These are phyloP conservation scores for Leptinotarsa peninsularis DNA, from an alignment of 2,888 invertebrate genomes.

Conservation along the genomic window DNA sequence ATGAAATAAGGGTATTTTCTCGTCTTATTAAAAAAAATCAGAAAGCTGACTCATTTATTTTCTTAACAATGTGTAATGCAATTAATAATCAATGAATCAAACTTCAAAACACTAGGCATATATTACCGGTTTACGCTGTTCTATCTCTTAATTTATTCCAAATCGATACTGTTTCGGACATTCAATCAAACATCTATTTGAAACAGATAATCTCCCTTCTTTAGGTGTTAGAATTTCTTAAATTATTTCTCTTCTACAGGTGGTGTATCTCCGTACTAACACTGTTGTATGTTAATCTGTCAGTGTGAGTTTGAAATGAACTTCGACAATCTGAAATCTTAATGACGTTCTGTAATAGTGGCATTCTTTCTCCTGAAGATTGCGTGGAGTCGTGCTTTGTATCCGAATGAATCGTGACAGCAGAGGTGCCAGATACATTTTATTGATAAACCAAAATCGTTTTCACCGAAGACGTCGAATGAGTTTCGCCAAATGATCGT, in stretches of 20 bases:
- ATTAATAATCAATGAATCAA: too few relatives aligned
- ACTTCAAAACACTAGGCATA: too few relatives aligned
- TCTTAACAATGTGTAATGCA: too few relatives aligned
- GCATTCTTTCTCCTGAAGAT: constrained; percentile 44
- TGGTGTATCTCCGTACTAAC: neutral
- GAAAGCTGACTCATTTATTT: too few relatives aligned
- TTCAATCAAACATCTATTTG: neutral
- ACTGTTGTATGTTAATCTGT: constrained; percentile 28
- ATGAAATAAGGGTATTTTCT: too few relatives aligned
- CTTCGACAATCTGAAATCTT: constrained; percentile 43
- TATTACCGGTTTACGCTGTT: too few relatives aligned
- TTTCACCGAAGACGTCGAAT: constrained; percentile 32
- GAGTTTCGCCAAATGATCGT: constrained; percentile 24
- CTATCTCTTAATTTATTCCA: neutral
- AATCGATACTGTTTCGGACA: neutral
- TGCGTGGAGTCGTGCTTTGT: constrained; percentile 48
- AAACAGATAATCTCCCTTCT: neutral
- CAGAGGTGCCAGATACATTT: constrained; percentile 48
- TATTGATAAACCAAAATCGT: constrained; percentile 42
- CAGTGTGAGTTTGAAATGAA: constrained; percentile 33
- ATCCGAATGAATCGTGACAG: constrained; percentile 50
- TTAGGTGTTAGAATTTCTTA: neutral
- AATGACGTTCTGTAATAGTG: constrained; percentile 47
- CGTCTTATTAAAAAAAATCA: too few relatives aligned
- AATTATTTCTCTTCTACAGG: neutral